Percentiles rank a stretch among this genome's conserved stretches.
phyloP scores from a whole-genome alignment of 2,888 invertebrate species.

The Cetonia aurata region DNA sequence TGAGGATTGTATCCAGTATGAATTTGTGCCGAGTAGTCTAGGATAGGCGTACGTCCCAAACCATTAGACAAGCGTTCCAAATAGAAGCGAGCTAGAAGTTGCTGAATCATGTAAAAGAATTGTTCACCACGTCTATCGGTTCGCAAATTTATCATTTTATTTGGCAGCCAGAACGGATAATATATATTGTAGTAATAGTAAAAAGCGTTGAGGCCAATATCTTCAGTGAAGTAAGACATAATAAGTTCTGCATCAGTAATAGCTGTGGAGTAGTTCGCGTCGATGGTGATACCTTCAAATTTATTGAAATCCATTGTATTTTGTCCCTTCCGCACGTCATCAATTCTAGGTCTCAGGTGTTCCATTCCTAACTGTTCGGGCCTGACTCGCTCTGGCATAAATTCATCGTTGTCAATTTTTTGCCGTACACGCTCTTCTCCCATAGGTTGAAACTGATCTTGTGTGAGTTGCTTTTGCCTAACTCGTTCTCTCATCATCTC shows the following conservation, averaged over 20 bases:
- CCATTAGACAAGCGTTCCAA: constrained; percentile 81
- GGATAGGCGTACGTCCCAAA: constrained; percentile 74
- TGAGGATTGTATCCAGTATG: constrained; percentile 75
- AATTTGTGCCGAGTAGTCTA: constrained; percentile 69
- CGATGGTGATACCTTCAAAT: constrained; percentile 65
- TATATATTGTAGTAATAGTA: constrained; percentile 74
- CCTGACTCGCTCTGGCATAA: constrained; percentile 5
- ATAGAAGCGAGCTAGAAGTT: constrained; percentile 79
- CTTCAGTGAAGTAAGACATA: constrained; percentile 80
- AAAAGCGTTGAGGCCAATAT: constrained; percentile 75
- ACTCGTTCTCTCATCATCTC: constrained; percentile 5
- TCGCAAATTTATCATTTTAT: constrained; percentile 68
- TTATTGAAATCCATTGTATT: constrained; percentile 37
- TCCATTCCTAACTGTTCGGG: not conserved
- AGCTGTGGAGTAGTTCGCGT: constrained; percentile 73
- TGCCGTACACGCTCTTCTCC: too few relatives aligned
- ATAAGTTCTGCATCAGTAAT: constrained; percentile 70
- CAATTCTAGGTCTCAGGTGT: not conserved
- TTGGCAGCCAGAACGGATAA: constrained; percentile 76
- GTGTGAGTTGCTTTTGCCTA: not conserved
- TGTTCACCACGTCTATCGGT: constrained; percentile 75
- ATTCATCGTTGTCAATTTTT: not conserved
- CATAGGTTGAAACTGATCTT: too few relatives aligned
- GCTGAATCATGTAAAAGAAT: constrained; percentile 76
- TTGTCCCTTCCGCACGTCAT: not conserved